phyloP scores from a whole-genome alignment of 2,113 vertebrate genomes.

The Colaptes auratus region DNA sequence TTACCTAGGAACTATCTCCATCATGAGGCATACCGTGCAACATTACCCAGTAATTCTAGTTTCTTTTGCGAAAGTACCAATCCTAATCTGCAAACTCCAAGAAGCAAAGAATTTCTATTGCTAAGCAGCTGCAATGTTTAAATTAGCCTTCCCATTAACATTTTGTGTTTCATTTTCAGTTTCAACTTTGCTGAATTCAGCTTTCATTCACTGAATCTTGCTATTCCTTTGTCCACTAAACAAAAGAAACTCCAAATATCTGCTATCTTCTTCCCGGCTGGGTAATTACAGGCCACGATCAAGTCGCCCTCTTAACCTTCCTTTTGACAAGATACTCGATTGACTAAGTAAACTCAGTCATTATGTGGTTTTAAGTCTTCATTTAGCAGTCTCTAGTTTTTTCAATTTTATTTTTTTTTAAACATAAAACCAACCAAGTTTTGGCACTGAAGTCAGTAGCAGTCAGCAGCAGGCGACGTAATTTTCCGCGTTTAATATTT shows the following conservation, averaged over 20 bases:
- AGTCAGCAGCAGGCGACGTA: background rate
- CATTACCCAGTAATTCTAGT: background rate
- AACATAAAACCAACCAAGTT: background rate
- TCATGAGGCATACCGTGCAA: background rate
- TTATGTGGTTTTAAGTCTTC: background rate
- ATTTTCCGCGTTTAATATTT: background rate
- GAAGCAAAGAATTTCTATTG: constrained; percentile 24
- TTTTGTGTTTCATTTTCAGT: constrained; percentile 40
- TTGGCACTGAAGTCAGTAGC: background rate
- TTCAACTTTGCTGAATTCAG: constrained; percentile 57
- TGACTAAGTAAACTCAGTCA: constrained; percentile 3
- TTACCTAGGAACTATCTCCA: background rate
- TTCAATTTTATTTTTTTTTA: too few species aligned
- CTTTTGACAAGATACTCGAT: background rate
- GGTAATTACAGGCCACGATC: constrained; percentile 24
- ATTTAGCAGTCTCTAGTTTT: background rate
- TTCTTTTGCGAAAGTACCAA: constrained; percentile 5
- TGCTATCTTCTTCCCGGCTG: constrained; percentile 14
- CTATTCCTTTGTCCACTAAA: constrained; percentile 51
- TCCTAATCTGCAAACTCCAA: constrained; percentile 2
- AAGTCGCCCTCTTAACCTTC: constrained; percentile 3
- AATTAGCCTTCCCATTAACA: constrained; percentile 57
- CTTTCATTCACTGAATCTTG: constrained; percentile 48
- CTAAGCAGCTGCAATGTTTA: constrained; percentile 54
- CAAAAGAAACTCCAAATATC: constrained; percentile 52